Percentiles rank a stretch among this genome's conserved stretches.
phyloP scores from a whole-genome alignment of 2,113 vertebrate species.

The Mus spicilegus region DNA sequence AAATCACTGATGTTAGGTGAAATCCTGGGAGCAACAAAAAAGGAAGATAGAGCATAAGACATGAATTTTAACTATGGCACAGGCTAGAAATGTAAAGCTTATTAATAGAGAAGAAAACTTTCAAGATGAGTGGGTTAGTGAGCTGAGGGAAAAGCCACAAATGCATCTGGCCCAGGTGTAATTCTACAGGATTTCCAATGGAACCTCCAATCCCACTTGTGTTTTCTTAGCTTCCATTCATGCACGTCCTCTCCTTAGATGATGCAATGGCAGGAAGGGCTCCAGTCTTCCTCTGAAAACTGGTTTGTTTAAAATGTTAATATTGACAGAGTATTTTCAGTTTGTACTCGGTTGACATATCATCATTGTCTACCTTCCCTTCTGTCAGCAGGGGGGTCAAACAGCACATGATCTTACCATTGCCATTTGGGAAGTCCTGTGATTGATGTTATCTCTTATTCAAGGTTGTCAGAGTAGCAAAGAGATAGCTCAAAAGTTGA shows the following conservation, averaged over 20 bases:
- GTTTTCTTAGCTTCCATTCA: not conserved
- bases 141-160: not conserved
- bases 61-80: not conserved
- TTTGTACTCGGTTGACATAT: not conserved
- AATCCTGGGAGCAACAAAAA: no score
- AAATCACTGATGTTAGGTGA: not conserved
- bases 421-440: not conserved
- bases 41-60: not conserved
- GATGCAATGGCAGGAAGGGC: not conserved
- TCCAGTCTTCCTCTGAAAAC: not conserved
- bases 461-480: not conserved
- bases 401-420: not conserved
- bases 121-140: not conserved
- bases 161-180: not conserved
- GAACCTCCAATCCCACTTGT: fast-evolving
- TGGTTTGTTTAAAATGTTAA: not conserved
- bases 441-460: not conserved
- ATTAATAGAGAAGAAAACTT: not conserved
- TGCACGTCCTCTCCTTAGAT: not conserved
- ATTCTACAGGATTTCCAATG: not conserved
- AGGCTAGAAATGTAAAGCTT: not conserved
- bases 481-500: not conserved
- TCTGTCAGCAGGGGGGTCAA: not conserved
- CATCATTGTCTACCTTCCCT: not conserved
- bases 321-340: not conserved